Percentiles rank a stretch among this genome's conserved stretches.
phyloP scores from a whole-genome alignment of 2,797 vertebrate genomes.

The Cichlasoma orientale region DNA sequence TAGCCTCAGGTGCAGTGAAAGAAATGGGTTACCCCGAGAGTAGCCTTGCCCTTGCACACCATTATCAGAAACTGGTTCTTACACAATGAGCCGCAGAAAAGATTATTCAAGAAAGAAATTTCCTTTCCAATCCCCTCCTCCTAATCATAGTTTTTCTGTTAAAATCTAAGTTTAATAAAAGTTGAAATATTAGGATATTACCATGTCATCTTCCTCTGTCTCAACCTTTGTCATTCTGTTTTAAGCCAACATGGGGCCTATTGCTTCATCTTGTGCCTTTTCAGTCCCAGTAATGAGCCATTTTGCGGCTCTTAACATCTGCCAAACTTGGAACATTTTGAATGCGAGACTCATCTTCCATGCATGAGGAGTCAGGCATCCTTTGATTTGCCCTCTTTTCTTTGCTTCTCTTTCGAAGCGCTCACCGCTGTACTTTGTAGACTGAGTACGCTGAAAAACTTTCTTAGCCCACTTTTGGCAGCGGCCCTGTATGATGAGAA shows the following conservation, averaged over 20 bases:
- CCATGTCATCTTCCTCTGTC: slow-evolving; percentile 41
- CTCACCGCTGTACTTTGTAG: slow-evolving; percentile 60
- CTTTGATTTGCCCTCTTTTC: slow-evolving; percentile 71
- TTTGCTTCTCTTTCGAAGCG: slow-evolving; percentile 46
- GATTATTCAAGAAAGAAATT: slow-evolving; percentile 42
- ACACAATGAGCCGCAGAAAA: slow-evolving; percentile 48
- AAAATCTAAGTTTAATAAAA: slow-evolving; percentile 65
- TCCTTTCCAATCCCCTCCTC: slow-evolving; percentile 10
- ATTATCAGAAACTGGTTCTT: slow-evolving; percentile 53
- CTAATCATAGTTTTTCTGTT: slow-evolving; percentile 54
- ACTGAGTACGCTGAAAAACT: slow-evolving; percentile 49
- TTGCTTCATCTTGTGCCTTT: slow-evolving; percentile 64
- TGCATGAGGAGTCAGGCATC: slow-evolving; percentile 71
- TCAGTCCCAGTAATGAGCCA: slow-evolving; percentile 74
- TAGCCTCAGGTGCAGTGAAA: slow-evolving; percentile 68
- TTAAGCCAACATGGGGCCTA: slow-evolving; percentile 57
- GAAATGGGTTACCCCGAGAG: slow-evolving; percentile 59
- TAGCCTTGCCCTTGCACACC: slow-evolving; percentile 37
- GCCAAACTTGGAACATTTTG: slow-evolving; percentile 73
- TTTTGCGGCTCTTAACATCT: slow-evolving; percentile 77
- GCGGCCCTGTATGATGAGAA: slow-evolving; percentile 49
- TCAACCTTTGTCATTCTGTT: slow-evolving; percentile 69
- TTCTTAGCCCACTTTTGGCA: slow-evolving; percentile 57
- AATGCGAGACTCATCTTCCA: slow-evolving; percentile 71
- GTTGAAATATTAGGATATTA: slow-evolving; percentile 56